Evolutionary conservation across 2,113 vertebrate genomes (phyloP).

Genomic region (Salvelinus namaycush): DNA sequence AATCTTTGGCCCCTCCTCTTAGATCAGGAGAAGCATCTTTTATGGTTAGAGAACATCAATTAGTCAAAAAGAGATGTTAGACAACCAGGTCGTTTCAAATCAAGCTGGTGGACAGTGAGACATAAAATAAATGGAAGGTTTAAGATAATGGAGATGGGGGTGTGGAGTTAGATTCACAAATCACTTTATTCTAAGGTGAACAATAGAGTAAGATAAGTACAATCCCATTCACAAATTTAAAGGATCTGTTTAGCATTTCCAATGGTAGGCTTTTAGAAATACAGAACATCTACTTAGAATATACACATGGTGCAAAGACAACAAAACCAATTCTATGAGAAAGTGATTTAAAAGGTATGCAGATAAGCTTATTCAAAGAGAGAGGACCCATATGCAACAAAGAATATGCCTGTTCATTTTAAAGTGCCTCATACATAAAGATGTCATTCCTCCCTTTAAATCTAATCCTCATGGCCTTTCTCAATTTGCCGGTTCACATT

Average conservation of each 20-base stretch:
- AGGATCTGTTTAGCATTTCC: not conserved
- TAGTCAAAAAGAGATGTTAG: not conserved
- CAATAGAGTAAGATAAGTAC: not conserved
- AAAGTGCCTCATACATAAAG: constrained; percentile 67
- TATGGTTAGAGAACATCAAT: not conserved
- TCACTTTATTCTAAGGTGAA: not conserved
- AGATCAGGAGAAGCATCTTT: not conserved
- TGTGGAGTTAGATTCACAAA: not conserved
- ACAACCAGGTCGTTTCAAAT: not conserved
- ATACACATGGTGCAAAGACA: not conserved
- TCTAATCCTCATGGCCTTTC: constrained; percentile 60
- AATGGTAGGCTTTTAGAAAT: not conserved
- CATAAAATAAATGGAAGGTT: constrained; percentile 16
- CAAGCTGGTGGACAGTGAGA: not conserved
- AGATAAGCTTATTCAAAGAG: constrained; percentile 39
- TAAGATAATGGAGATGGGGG: not conserved
- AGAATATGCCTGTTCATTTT: constrained; percentile 61
- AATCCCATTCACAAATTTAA: not conserved
- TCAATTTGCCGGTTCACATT: constrained; percentile 36
- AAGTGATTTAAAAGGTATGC: constrained; percentile 20
- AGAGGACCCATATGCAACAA: constrained; percentile 32
- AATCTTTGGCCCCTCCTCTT: not conserved
- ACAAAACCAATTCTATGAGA: not conserved
- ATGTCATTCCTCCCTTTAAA: constrained; percentile 52
- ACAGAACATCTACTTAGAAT: not conserved